Evolutionary conservation across 1,140 invertebrate genomes (phyloP).

Genomic region (Lasioglossum baleicum): DNA sequence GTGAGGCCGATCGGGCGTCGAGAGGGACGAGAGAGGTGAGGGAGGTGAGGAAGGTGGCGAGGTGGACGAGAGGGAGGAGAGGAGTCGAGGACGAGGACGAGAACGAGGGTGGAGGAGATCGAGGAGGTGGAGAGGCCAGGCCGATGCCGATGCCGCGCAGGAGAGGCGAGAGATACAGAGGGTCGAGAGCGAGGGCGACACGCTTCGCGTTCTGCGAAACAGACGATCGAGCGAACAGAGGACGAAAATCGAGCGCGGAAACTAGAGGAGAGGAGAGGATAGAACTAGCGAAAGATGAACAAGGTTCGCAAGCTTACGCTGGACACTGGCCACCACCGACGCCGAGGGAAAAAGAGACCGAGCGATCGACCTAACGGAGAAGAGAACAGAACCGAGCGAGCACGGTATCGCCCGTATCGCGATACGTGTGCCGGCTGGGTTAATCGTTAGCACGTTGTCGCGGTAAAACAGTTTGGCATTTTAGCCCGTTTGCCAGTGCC

Average conservation of each 20-base stretch:
- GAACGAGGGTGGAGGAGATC: slow-evolving; percentile 11
- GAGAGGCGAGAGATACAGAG: slow-evolving; percentile 41
- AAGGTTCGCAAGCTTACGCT: slow-evolving; percentile 50
- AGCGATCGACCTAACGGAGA: background rate
- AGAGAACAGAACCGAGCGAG: slow-evolving; percentile 8
- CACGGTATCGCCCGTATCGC: slow-evolving; percentile 21
- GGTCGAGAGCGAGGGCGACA: slow-evolving; percentile 61
- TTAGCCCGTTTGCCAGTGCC: slow-evolving; percentile 48
- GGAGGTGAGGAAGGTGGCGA: too few species aligned
- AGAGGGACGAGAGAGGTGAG: background rate
- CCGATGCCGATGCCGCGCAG: slow-evolving; percentile 25
- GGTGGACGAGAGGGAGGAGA: background rate
- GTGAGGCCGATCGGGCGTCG: slow-evolving; percentile 12
- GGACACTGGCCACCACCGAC: slow-evolving; percentile 50
- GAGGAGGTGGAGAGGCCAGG: slow-evolving; percentile 23
- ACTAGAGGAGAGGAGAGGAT: background rate
- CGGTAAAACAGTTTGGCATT: slow-evolving; percentile 75
- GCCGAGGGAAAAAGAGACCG: slow-evolving; percentile 32
- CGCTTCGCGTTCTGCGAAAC: slow-evolving; percentile 49
- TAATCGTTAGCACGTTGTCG: slow-evolving; percentile 77
- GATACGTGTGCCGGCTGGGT: slow-evolving; percentile 58
- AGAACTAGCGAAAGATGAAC: slow-evolving; percentile 12
- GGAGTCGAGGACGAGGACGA: too few species aligned
- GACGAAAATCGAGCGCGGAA: slow-evolving; percentile 17
- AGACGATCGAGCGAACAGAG: slow-evolving; percentile 39